Evolutionary conservation across 2,797 vertebrate genomes (phyloP).

Genomic region (Poecile montanus): DNA sequence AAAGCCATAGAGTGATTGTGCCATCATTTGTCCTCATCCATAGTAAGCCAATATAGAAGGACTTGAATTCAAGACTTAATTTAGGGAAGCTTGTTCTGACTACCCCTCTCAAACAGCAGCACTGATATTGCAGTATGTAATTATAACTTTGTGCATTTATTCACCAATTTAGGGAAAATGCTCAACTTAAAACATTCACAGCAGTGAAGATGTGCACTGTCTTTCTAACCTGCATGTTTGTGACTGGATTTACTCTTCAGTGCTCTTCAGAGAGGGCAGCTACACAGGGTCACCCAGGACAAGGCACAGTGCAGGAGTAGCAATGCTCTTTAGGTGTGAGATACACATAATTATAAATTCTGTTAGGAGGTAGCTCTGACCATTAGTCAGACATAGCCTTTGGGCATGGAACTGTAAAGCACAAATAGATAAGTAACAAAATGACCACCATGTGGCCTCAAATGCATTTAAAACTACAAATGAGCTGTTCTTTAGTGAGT

Average conservation of each 20-base stretch:
- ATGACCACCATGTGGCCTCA: constrained; percentile 61
- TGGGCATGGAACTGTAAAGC: constrained; percentile 10
- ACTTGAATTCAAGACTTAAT: not conserved
- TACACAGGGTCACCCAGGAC: not conserved
- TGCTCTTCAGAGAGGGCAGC: not conserved
- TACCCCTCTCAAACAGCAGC: not conserved
- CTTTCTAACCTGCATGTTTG: not conserved
- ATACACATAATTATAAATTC: not conserved
- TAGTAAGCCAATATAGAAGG: not conserved
- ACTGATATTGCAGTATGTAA: not conserved
- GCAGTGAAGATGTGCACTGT: not conserved
- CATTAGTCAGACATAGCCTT: constrained; percentile 2
- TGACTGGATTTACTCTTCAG: not conserved
- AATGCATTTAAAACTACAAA: constrained; percentile 75
- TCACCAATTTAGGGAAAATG: not conserved
- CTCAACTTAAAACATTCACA: not conserved
- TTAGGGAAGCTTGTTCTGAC: not conserved
- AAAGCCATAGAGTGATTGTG: not conserved
- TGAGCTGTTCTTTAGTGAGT: constrained; percentile 70
- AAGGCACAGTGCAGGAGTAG: not conserved
- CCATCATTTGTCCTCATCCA: not conserved
- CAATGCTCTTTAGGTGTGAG: not conserved
- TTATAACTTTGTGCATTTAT: not conserved
- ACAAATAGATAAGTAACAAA: constrained; percentile 61
- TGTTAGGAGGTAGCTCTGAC: not conserved